Conservation (phyloP, 2,888 invertebrate species). For the Ochropleura plecta region DNA sequence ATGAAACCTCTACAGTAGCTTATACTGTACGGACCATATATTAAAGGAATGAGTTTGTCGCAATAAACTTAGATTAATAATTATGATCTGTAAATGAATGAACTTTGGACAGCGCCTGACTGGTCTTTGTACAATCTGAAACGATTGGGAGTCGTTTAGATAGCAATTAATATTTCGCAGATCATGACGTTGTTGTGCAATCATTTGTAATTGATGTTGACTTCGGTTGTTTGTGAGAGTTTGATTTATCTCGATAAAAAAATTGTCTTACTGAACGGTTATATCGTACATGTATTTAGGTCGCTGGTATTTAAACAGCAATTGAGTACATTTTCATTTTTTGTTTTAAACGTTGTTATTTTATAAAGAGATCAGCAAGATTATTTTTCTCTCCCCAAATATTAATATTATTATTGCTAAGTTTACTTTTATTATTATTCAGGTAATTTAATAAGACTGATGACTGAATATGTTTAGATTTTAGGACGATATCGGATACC, state of each 20-base stretch:
- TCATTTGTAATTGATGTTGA: not conserved
- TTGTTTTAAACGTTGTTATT: not conserved
- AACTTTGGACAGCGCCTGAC: conserved; percentile 43
- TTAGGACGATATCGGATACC: not conserved
- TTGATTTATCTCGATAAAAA: not conserved
- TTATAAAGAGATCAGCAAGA: not conserved
- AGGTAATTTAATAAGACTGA: not conserved
- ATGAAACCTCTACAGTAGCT: no score
- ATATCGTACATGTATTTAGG: not conserved
- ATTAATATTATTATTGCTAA: not conserved
- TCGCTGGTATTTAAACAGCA: no score
- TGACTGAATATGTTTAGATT: not conserved
- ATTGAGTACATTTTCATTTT: not conserved
- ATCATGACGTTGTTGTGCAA: not conserved
- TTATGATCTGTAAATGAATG: conserved; percentile 29
- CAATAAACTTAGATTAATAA: conserved; percentile 39
- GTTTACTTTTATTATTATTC: not conserved
- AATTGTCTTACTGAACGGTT: not conserved
- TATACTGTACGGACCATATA: not conserved
- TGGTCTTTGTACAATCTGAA: conserved; percentile 21
- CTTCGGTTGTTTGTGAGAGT: not conserved
- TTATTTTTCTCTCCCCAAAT: not conserved
- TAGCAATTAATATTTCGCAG: conserved; percentile 13
- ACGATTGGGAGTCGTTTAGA: conserved; percentile 16
- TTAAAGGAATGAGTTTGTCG: conserved; percentile 2